Conservation (phyloP, 2,797 vertebrate species). For the Sebastes kiyomatsui region DNA sequence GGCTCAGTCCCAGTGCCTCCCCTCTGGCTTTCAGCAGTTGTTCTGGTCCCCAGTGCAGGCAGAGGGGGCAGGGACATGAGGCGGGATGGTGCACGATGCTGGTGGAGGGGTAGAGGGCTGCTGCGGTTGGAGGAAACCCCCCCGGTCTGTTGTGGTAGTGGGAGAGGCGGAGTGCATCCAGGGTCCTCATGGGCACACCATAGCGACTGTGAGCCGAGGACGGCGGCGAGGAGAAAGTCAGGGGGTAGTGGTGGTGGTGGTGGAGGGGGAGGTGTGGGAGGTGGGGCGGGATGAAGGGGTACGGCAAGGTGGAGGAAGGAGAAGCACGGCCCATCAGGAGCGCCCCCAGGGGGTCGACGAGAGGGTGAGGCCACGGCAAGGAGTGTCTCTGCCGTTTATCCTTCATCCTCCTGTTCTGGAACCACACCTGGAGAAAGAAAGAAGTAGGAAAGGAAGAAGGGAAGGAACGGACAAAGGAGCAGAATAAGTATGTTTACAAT, state of each 20-base stretch:
- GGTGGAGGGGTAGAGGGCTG: conserved; percentile 57
- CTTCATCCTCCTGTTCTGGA: conserved; percentile 85
- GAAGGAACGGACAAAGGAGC: background rate
- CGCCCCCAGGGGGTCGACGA: conserved; percentile 72
- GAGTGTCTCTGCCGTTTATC: conserved; percentile 79
- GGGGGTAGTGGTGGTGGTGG: conserved; percentile 72
- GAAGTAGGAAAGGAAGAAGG: background rate
- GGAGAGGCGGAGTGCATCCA: conserved; percentile 66
- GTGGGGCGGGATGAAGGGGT: conserved; percentile 67
- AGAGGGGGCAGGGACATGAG: conserved; percentile 71
- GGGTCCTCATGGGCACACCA: conserved; percentile 50
- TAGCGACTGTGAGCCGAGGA: conserved; percentile 62
- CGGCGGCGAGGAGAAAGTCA: conserved; percentile 49
- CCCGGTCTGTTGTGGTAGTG: conserved; percentile 66
- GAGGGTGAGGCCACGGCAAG: conserved; percentile 72
- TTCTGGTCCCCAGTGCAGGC: conserved; percentile 74
- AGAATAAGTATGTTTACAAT: background rate
- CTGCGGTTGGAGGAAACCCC: conserved; percentile 53
- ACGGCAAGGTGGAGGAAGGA: conserved; percentile 55
- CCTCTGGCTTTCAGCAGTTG: conserved; percentile 69
- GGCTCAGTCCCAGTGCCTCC: conserved; percentile 50
- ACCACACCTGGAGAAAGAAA: conserved; percentile 68
- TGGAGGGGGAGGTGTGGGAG: conserved; percentile 70
- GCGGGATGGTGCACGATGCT: conserved; percentile 65
- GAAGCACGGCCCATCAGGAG: conserved; percentile 74